Base-by-base conservation (phyloP, 2,797 vertebrate genomes). In the Lagodon rhomboides region DNA sequence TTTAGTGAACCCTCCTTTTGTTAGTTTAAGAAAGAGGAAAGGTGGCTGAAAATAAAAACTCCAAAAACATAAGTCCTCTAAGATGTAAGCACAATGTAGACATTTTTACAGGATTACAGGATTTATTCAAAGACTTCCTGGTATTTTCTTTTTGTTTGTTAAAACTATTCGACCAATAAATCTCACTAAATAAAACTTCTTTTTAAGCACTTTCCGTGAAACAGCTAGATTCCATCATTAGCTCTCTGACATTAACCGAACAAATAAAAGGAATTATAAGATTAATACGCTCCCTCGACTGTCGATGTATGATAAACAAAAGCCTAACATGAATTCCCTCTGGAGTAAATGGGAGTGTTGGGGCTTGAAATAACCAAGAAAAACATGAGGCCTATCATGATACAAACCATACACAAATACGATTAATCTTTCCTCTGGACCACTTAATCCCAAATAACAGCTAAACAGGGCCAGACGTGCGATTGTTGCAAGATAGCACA, bases 1-100 rank as follows among this genome's bases (percentile, higher is more conserved):
- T 18, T 41, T 56, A 22, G 25, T 66, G 8, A 54, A 34, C 2
- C n/a, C 6, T 13, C 11, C 17, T 43, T 65, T 51, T 73, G 51
- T 56, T 51, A 49, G 20, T 60, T 73, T 55, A 41, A 47, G 50
- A 25, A 41, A 64, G 38, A 41, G 17, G 47, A 60, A 10, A 47
- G 59, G 3, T 51, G n/a, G n/a, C 17, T 64, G 59, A 64, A 73
- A 16, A 44, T 23, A 53, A 34, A 34, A 9, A 38, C 34, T 38
- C 34, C 34, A 38, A 38, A 38, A 9, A 38, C 8, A 38, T 1
- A 10, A 38, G 5, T 71, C 20, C 12, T 61, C 16, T 18, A 34
- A 23, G 27, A 23, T 43, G 43, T 43, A 13, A 61, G 55, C 22
- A 25, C 12, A 51, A 60, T 22, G 34, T 11, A 20, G 51, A 18